Evolutionary conservation across 2,797 vertebrate genomes (phyloP).

Genomic region (Geotria australis): DNA sequence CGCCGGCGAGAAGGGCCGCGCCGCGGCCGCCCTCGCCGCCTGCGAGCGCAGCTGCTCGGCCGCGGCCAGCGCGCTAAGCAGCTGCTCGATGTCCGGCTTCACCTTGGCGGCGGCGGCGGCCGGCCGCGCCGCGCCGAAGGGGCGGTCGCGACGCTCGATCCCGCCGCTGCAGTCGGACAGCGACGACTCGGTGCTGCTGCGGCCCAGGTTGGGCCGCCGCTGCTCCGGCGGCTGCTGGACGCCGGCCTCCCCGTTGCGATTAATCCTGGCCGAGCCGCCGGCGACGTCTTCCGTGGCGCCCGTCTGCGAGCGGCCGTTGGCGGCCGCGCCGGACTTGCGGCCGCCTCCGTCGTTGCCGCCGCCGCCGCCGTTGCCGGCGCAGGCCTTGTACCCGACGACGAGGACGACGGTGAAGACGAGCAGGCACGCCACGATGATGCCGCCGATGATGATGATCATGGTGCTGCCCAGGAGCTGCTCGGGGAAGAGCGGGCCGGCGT

Average conservation of each 20-base stretch:
- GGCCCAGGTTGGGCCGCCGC: neutral
- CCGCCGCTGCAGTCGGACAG: neutral
- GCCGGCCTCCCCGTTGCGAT: too few species aligned
- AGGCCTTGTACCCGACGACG: conserved; percentile 53
- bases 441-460: conserved; percentile 48
- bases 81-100: neutral
- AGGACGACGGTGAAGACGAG: conserved; percentile 59
- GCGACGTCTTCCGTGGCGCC: conserved; percentile 14
- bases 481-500: conserved; percentile 45
- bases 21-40: neutral
- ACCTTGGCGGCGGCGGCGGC: neutral
- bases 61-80: neutral
- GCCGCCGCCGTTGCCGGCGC: conserved; percentile 10
- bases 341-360: conserved; percentile 16
- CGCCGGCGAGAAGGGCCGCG: neutral
- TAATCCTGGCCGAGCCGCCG: neutral
- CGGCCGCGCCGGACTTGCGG: neutral
- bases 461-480: conserved; percentile 63
- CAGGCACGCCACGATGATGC: conserved; percentile 44
- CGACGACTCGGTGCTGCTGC: neutral
- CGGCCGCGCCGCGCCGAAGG: neutral
- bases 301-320: neutral
- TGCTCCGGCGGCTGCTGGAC: neutral
- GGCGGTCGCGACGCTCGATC: too few species aligned
- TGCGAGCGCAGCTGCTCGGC: neutral